Conservation (phyloP, 2,888 invertebrate genomes). For the Noctua pronuba region DNA sequence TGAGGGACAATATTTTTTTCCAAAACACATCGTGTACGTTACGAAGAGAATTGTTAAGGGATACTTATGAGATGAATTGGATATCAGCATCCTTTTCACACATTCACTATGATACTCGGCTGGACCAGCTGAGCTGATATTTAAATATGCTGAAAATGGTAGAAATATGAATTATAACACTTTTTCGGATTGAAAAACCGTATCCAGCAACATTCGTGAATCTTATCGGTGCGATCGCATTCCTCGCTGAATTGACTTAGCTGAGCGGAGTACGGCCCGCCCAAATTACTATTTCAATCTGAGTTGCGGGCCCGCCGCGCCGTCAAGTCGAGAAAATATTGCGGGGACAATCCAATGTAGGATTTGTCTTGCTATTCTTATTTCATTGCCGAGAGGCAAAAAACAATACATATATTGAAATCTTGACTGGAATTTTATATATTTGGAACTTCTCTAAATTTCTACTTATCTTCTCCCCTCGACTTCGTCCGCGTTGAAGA, state of each 20-base stretch:
- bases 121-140: background rate
- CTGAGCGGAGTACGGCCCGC: conserved; percentile 78
- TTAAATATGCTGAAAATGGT: background rate
- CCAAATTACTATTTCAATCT: conserved; percentile 87
- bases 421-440: background rate
- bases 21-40: too few species aligned
- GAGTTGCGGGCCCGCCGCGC: conserved; percentile 41
- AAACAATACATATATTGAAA: background rate
- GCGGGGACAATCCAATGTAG: conserved; percentile 44
- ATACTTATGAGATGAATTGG: background rate
- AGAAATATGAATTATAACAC: background rate
- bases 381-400: conserved; percentile 30
- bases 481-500: background rate
- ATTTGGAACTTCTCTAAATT: background rate
- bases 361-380: conserved; percentile 43
- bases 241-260: conserved; percentile 78
- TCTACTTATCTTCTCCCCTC: background rate
- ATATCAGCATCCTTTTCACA: background rate
- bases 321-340: conserved; percentile 52
- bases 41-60: background rate
- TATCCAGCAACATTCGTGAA: conserved; percentile 47
- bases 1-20: background rate
- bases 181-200: background rate
- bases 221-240: conserved; percentile 49
- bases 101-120: background rate